Evolutionary conservation across 2,888 invertebrate genomes (phyloP).

Genomic region (Heliothis peltigera): DNA sequence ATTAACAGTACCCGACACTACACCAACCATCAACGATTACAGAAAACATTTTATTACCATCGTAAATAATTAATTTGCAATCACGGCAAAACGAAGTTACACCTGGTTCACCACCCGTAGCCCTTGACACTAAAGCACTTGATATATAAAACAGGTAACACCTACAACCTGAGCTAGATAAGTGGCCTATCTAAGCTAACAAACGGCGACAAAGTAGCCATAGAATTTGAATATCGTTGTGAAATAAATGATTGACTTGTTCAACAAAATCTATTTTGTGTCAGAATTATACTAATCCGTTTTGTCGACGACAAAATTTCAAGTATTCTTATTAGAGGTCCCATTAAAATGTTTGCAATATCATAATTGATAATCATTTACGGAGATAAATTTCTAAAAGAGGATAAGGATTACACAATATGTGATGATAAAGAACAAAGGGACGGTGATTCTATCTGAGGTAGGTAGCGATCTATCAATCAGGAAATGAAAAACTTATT

Average conservation of each 20-base stretch:
- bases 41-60: not conserved
- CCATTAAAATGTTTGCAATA: not conserved
- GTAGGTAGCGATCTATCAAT: not conserved
- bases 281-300: constrained; percentile 1
- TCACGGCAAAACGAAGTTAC: constrained; percentile 30
- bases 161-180: constrained; percentile 47
- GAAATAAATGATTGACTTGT: constrained; percentile 49
- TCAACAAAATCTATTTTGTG: constrained; percentile 29
- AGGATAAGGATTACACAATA: not conserved
- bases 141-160: constrained; percentile 50
- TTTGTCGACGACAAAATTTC: constrained; percentile 12
- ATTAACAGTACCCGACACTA: not conserved
- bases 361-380: not conserved
- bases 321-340: not conserved
- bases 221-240: constrained; percentile 50
- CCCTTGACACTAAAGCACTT: constrained; percentile 45
- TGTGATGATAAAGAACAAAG: not conserved
- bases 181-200: constrained; percentile 51
- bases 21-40: not conserved
- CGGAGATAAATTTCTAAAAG: not conserved
- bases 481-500: constrained; percentile 21
- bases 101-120: constrained; percentile 43
- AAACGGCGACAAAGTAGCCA: constrained; percentile 52
- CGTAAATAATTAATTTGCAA: not conserved
- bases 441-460: not conserved